These are phyloP conservation scores for Agriopis aurantiaria DNA, from an alignment of 2,888 invertebrate species.

Conservation along the genomic window DNA sequence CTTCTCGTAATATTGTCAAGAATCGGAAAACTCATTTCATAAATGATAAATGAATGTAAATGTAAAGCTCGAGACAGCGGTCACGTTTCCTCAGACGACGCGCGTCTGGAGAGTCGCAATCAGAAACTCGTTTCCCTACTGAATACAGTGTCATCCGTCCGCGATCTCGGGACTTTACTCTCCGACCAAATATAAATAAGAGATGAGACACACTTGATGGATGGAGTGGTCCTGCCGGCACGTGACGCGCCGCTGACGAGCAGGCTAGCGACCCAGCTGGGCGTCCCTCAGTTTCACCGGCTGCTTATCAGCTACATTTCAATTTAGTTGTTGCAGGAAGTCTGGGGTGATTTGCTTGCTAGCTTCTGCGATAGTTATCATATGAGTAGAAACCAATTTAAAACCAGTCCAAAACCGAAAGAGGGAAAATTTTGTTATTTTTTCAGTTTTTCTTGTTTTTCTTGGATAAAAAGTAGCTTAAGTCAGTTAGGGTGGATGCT, in stretches of 20 bases:
- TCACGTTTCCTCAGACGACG: neutral
- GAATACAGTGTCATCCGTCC: conserved; percentile 15
- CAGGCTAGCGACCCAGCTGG: neutral
- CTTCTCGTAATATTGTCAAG: neutral
- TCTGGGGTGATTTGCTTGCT: too few relatives aligned
- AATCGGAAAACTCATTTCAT: neutral
- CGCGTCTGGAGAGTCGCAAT: conserved; percentile 5
- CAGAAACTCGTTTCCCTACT: conserved; percentile 19
- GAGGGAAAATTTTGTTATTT: too few relatives aligned
- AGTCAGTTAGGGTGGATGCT: too few relatives aligned
- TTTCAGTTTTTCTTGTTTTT: too few relatives aligned
- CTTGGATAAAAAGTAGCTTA: too few relatives aligned
- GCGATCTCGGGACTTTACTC: conserved; percentile 4
- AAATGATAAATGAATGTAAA: conserved; percentile 12
- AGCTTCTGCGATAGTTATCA: too few relatives aligned
- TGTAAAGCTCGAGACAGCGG: neutral
- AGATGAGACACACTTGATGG: conserved; percentile 39
- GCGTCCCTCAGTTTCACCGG: too few relatives aligned
- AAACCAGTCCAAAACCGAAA: too few relatives aligned
- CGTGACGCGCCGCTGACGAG: conserved; percentile 23
- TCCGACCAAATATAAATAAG: conserved; percentile 32
- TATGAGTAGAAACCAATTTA: too few relatives aligned
- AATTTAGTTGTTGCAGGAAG: too few relatives aligned
- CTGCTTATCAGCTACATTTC: too few relatives aligned
- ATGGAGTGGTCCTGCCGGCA: conserved; percentile 32